Evolutionary conservation across 2,113 vertebrate genomes (phyloP).

Genomic region (Tragelaphus imberbis): DNA sequence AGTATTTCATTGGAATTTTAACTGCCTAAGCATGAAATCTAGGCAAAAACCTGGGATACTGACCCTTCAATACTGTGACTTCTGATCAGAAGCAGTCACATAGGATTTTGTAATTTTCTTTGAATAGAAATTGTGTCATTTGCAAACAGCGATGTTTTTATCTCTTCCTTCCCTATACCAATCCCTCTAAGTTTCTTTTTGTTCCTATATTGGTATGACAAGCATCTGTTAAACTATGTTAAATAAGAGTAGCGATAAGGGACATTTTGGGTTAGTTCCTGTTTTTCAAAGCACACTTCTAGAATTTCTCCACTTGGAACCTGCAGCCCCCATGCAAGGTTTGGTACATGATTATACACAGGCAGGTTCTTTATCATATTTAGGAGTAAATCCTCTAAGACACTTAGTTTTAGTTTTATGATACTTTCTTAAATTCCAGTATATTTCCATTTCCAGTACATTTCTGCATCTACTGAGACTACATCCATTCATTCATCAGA

Average conservation of each 20-base stretch:
- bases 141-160: constrained; percentile 64
- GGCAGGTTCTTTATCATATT: background rate
- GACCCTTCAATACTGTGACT: background rate
- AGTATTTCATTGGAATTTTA: background rate
- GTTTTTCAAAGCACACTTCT: constrained; percentile 30
- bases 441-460: background rate
- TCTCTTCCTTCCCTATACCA: constrained; percentile 68
- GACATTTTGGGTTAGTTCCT: constrained; percentile 53
- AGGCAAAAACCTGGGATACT: background rate
- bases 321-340: background rate
- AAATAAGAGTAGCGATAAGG: constrained; percentile 57
- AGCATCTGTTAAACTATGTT: constrained; percentile 57
- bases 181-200: constrained; percentile 60
- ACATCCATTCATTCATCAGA: background rate
- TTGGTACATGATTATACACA: background rate
- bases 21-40: background rate
- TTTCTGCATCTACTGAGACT: background rate
- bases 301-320: background rate
- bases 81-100: constrained; percentile 2
- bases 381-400: background rate
- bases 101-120: constrained; percentile 51
- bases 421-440: background rate
- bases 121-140: constrained; percentile 70
- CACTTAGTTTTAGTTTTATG: background rate
- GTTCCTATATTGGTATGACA: constrained; percentile 71